Conservation (phyloP, 2,888 invertebrate species). For the Pediacus dermestoides region DNA sequence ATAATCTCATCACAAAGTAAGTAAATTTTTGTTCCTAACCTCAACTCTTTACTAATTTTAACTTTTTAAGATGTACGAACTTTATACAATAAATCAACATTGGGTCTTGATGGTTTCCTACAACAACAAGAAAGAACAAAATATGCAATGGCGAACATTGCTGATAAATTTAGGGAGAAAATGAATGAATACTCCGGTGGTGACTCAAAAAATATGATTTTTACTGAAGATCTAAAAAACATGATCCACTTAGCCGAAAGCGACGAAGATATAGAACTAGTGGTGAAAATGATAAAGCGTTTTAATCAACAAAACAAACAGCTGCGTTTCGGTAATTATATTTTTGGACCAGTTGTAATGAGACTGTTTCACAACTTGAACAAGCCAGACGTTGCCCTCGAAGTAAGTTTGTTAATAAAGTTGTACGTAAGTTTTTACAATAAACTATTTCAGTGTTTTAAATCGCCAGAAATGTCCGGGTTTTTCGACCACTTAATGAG, state of each 20-base stretch:
- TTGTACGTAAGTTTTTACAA: conserved; percentile 11
- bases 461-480: conserved; percentile 57
- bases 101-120: conserved; percentile 63
- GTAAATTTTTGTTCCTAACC: conserved; percentile 13
- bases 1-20: conserved; percentile 17
- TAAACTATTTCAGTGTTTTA: conserved; percentile 56
- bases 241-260: conserved; percentile 69
- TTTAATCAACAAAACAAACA: conserved; percentile 69
- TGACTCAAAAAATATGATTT: conserved; percentile 63
- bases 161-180: conserved; percentile 65
- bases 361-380: conserved; percentile 69
- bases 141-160: conserved; percentile 59
- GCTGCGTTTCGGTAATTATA: conserved; percentile 71
- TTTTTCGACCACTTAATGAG: conserved; percentile 71
- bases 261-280: conserved; percentile 59
- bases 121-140: conserved; percentile 54
- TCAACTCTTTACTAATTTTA: conserved; percentile 5
- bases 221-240: conserved; percentile 81
- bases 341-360: conserved; percentile 82
- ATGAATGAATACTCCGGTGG: conserved; percentile 63
- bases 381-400: conserved; percentile 64
- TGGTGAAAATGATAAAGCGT: conserved; percentile 68
- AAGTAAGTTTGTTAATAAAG: conserved; percentile 21
- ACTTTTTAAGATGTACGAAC: conserved; percentile 38
- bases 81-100: conserved; percentile 56